Percentiles rank a stretch among this genome's conserved stretches.
Evolutionary conservation across 2,888 invertebrate species (phyloP).

Genomic region (Lingula anatina): DNA sequence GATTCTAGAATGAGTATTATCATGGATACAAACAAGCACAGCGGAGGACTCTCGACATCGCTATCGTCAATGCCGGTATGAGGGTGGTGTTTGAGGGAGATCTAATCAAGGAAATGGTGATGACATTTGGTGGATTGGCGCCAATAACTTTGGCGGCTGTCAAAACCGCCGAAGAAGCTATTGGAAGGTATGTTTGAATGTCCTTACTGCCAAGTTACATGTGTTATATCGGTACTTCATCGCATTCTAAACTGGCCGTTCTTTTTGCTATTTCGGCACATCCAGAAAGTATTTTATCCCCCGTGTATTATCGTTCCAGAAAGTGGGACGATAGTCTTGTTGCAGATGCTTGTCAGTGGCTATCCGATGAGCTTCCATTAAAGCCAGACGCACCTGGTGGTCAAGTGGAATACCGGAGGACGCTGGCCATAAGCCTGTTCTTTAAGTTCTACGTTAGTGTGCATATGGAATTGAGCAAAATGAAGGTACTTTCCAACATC

Average conservation of each 20-base stretch:
- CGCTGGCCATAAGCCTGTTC: constrained; percentile 61
- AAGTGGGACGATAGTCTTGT: constrained; percentile 63
- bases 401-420: constrained; percentile 71
- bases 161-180: constrained; percentile 61
- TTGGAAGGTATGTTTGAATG: constrained; percentile 38
- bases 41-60: constrained; percentile 86
- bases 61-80: constrained; percentile 78
- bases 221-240: no score
- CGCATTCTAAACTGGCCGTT: no score
- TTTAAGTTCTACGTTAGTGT: constrained; percentile 56
- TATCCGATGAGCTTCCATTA: constrained; percentile 70
- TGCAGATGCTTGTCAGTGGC: constrained; percentile 59
- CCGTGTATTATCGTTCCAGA: no score
- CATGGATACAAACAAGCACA: constrained; percentile 81
- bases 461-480: constrained; percentile 7
- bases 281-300: no score
- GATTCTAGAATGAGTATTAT: constrained; percentile 71
- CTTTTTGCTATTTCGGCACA: no score
- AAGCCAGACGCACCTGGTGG: constrained; percentile 73
- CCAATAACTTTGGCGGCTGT: constrained; percentile 71
- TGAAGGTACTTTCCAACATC: no score
- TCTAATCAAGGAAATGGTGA: constrained; percentile 58
- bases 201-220: no score
- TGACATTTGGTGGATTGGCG: constrained; percentile 88
- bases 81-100: constrained; percentile 62